Evolutionary conservation across 1,140 invertebrate genomes (phyloP), one percentile per base, ranked within the genome.

Genomic region (Popillia japonica): DNA sequence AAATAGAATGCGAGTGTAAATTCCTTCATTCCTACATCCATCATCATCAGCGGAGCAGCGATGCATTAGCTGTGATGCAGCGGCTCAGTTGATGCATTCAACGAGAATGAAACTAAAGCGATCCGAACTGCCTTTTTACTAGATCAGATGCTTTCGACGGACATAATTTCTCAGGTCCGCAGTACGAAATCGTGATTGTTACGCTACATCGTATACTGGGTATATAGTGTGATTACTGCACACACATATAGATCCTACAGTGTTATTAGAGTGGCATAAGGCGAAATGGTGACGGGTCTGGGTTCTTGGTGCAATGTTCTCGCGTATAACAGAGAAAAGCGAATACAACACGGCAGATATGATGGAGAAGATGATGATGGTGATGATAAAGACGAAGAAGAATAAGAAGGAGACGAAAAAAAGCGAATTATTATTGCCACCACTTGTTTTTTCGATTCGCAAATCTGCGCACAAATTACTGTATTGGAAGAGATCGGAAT

Each of bases 1-100:
- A 68, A 68, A 68, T 72, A 74, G 75, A 73, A 79, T 44, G 20
- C 44, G 75, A 76, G 78, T 76, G 74, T 76, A 79, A 79, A 68
- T 68, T 79, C 72, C 77, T 75, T 78, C 76, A 75, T 78, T 77
- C 78, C 72, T 61, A 75, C 78, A 81, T 81, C 77, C 80, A 81
- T 81, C 80, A 80, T 80, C 80, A 81, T 81, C 80, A 68, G 61
- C 61, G 22, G 14, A 14, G 17, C 14, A 14, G 48, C 3, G 48
- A 55, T 14, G 48, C 11, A n/a, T 55, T 55, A 68, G 61, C 7
- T 68, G 61, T 14, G 27, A 68, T 34, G 27, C 61, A 10, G 61
- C 27, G 22, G 61, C 20, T 22, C 20, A 17, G 48, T 55, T 55
- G 14, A 6, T n/a, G 48, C 48, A 14, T 55, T 55, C 14, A 22